Evolutionary conservation across 2,797 vertebrate genomes (phyloP).

Genomic region (Apogon talboti): DNA sequence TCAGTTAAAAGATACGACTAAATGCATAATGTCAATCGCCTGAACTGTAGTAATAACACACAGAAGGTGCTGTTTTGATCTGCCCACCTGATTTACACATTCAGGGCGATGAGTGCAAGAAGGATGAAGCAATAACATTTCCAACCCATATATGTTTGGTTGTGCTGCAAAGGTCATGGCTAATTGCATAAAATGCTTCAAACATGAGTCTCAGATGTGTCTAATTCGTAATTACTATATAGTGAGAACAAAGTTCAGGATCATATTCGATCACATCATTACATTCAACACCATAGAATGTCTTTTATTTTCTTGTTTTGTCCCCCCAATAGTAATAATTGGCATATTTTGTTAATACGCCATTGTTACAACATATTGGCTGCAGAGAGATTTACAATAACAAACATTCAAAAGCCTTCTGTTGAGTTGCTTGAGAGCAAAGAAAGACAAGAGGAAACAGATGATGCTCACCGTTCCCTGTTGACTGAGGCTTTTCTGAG

Average conservation of each 20-base stretch:
- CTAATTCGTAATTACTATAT: slow-evolving; percentile 8
- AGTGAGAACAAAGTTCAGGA: background rate
- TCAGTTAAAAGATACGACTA: slow-evolving; percentile 3
- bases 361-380: slow-evolving; percentile 13
- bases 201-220: slow-evolving; percentile 9
- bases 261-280: background rate
- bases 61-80: slow-evolving; percentile 41
- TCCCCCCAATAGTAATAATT: background rate
- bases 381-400: slow-evolving; percentile 28
- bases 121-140: slow-evolving; percentile 12
- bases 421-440: slow-evolving; percentile 41
- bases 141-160: slow-evolving; percentile 3
- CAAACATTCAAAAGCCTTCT: slow-evolving; percentile 26
- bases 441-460: slow-evolving; percentile 50
- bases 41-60: background rate
- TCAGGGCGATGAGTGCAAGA: slow-evolving; percentile 13
- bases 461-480: slow-evolving; percentile 59
- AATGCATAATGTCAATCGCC: slow-evolving; percentile 3
- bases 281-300: background rate
- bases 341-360: background rate
- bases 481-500: slow-evolving; percentile 67
- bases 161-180: slow-evolving; percentile 18
- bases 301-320: background rate
- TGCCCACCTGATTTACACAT: slow-evolving; percentile 36
- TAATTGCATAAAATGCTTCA: slow-evolving; percentile 27